Percentiles rank a stretch among this genome's conserved stretches.
Evolutionary conservation across 2,113 vertebrate species (phyloP).

Genomic region (Callipepla californica): DNA sequence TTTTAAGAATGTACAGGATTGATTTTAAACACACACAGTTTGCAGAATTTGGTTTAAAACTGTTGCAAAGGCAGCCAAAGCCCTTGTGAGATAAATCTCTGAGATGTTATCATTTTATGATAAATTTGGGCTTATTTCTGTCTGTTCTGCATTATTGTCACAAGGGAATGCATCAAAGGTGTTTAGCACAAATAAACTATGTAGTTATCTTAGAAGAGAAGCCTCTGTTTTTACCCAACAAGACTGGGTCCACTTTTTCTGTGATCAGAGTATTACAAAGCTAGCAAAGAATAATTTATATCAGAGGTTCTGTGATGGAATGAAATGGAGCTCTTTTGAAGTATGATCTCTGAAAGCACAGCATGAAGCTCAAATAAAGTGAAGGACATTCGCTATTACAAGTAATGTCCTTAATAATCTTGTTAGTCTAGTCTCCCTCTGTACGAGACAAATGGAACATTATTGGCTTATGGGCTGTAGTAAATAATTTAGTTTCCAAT

Average conservation of each 20-base stretch:
- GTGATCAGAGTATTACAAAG: constrained; percentile 83
- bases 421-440: constrained; percentile 93
- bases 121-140: constrained; percentile 62
- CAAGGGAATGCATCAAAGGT: constrained; percentile 72
- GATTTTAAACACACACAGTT: constrained; percentile 49
- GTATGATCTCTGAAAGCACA: constrained; percentile 90
- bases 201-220: constrained; percentile 70
- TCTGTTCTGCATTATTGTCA: constrained; percentile 44
- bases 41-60: constrained; percentile 65
- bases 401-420: constrained; percentile 99
- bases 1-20: constrained; percentile 60
- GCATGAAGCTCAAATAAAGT: constrained; percentile 90
- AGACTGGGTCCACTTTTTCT: constrained; percentile 74
- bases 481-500: constrained; percentile 98
- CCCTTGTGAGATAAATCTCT: constrained; percentile 53
- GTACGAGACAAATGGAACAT: constrained; percentile 96
- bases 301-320: constrained; percentile 85
- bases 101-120: constrained; percentile 50
- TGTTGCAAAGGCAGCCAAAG: constrained; percentile 32
- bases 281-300: constrained; percentile 84
- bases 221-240: constrained; percentile 71
- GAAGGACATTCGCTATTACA: constrained; percentile 96
- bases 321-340: constrained; percentile 90
- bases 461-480: constrained; percentile 96
- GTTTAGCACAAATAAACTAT: constrained; percentile 72